phyloP scores from a whole-genome alignment of 2,797 vertebrate species.

The Tolypeutes matacus region DNA sequence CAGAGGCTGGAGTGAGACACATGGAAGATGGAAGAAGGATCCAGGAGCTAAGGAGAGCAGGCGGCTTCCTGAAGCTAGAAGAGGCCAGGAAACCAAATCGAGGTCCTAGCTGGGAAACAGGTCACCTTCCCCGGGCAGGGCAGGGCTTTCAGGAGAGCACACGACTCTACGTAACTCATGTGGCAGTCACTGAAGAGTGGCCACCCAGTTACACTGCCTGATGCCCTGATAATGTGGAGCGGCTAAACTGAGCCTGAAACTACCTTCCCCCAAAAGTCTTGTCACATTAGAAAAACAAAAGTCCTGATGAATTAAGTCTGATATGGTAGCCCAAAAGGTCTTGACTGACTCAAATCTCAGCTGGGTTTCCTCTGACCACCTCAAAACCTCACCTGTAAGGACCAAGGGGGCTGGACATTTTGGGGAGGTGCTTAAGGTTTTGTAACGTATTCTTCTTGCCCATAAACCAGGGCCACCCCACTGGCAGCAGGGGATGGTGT shows the following conservation, averaged over 20 bases:
- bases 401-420: neutral
- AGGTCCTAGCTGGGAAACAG: neutral
- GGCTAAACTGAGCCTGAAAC: neutral
- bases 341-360: neutral
- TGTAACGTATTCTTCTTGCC: neutral
- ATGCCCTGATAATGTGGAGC: neutral
- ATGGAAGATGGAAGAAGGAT: neutral
- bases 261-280: neutral
- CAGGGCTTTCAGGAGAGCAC: neutral
- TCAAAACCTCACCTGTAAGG: neutral
- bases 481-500: neutral
- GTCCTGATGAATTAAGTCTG: neutral
- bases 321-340: neutral
- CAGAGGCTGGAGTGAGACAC: neutral
- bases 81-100: neutral
- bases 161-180: fast-evolving
- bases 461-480: neutral
- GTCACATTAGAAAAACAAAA: neutral
- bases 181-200: fast-evolving
- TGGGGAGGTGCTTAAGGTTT: neutral
- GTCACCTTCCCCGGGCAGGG: neutral
- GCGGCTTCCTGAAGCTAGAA: neutral
- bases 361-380: neutral
- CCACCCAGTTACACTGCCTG: too few species aligned
- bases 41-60: neutral